Evolutionary conservation across 30 jellyfish, hydroid and myxozoan species (phyloP), one percentile per base, ranked within the genome.

Genomic region (Hydra vulgaris): DNA sequence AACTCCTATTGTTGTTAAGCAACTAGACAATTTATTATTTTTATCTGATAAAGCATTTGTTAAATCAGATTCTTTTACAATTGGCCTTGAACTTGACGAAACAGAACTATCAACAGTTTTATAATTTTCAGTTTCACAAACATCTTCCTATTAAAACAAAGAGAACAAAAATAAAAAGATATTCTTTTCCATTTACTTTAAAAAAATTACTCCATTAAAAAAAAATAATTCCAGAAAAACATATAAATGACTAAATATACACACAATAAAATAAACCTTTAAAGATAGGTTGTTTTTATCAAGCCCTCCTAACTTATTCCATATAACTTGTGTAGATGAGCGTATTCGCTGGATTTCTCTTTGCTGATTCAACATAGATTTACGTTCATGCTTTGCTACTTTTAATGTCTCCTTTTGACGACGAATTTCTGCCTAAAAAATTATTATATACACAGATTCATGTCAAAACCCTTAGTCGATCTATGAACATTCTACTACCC

Each of bases 351-450:
- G 84, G 20, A 91, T 86, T 74, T 91, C 98, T 54, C 72, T 83
- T 27, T 91, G 95, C 73, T 91, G 98, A 53, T 82, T 77, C 68
- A 91, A 76, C 96, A 91, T 86, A 23, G 84, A 79, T 73, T 84
- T 79, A 17, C 98, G 71, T 72, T 91, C 98, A 70, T 91, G 84
- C 54, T 95, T 86, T 40, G 98, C 98, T n/a, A 90, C 92, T 54
- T 85, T 79, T 81, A 76, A 83, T 8, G 96, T 94, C 53, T 87
- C 95, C 81, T 77, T 83, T 71, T 84, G 80, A 5, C 95, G 86
- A 0, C 98, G 89, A 20, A 91, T 91, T 67, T 91, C 98, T 76
- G 80, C 82, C 97, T 90, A 20, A 52, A 67, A 16, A 23, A 79
- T 17, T 40, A n/a, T n/a, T n/a, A n/a, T n/a, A n/a, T n/a, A n/a